Conservation (phyloP, 2,888 invertebrate genomes). For the Aleiodes testaceus region DNA sequence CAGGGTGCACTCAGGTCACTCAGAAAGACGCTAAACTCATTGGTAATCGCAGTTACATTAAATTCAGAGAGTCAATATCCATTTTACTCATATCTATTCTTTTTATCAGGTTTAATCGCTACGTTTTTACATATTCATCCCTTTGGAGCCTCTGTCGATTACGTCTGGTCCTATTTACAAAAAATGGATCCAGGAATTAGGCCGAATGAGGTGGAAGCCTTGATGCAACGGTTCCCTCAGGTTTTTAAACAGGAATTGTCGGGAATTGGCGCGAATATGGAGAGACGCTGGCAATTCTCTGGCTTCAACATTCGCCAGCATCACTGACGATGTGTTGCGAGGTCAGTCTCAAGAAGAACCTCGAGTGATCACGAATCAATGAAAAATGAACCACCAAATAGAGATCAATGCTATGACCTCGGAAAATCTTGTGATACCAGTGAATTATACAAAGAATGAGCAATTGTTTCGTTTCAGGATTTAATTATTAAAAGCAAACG, state of each 20-base stretch:
- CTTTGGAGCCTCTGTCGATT: constrained; percentile 91
- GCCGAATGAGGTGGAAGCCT: constrained; percentile 83
- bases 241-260: constrained; percentile 86
- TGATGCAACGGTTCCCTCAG: constrained; percentile 85
- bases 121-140: constrained; percentile 95
- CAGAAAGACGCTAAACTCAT: constrained; percentile 85
- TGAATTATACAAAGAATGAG: constrained; percentile 11
- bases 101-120: constrained; percentile 81
- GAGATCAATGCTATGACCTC: constrained; percentile 8
- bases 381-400: constrained; percentile 14
- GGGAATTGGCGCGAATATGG: constrained; percentile 90
- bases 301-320: constrained; percentile 76
- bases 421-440: constrained; percentile 42
- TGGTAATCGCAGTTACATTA: constrained; percentile 71
- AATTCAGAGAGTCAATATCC: not conserved
- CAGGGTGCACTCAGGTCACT: constrained; percentile 67
- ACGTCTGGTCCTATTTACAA: constrained; percentile 92
- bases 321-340: constrained; percentile 56
- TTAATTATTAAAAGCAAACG: not conserved
- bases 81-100: not conserved
- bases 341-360: constrained; percentile 27
- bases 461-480: not conserved
- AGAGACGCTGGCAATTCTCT: constrained; percentile 89
- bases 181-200: constrained; percentile 83
- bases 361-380: constrained; percentile 18